phyloP scores from a whole-genome alignment of 2,113 vertebrate species.

The Eurypyga helias region DNA sequence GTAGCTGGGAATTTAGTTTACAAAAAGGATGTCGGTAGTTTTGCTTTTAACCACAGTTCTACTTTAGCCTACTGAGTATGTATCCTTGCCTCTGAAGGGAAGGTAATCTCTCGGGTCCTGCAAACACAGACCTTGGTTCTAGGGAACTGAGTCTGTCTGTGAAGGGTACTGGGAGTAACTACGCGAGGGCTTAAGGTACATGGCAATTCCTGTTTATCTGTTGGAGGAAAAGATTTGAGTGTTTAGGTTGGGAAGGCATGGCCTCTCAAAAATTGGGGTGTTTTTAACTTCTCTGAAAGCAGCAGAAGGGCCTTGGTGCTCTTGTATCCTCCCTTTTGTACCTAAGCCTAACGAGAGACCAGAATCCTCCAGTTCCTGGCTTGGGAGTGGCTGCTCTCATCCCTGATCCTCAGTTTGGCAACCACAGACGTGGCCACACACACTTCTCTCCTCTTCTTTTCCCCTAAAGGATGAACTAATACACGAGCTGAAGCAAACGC shows the following conservation, averaged over 20 bases:
- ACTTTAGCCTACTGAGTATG: not conserved
- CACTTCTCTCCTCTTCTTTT: not conserved
- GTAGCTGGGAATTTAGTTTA: not conserved
- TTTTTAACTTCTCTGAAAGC: not conserved
- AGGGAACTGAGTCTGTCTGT: rapidly evolving
- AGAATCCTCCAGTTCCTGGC: rapidly evolving
- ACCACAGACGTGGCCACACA: no score
- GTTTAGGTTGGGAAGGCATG: not conserved
- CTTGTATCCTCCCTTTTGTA: not conserved
- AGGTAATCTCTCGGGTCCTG: not conserved
- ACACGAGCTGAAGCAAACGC: conserved; percentile 94
- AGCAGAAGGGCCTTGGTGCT: not conserved
- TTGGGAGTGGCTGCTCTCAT: not conserved
- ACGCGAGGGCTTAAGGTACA: not conserved
- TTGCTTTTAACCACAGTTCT: not conserved
- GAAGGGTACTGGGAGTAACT: not conserved
- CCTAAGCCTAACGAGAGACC: not conserved
- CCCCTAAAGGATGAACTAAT: conserved; percentile 89
- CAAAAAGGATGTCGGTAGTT: not conserved
- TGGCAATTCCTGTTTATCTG: not conserved
- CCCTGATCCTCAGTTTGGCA: not conserved
- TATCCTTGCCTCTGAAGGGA: not conserved
- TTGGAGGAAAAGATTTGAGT: not conserved
- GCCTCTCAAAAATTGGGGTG: not conserved
- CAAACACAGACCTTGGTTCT: not conserved